Evolutionary conservation across 2,888 invertebrate genomes (phyloP).

Genomic region (Isotomurus palustris): DNA sequence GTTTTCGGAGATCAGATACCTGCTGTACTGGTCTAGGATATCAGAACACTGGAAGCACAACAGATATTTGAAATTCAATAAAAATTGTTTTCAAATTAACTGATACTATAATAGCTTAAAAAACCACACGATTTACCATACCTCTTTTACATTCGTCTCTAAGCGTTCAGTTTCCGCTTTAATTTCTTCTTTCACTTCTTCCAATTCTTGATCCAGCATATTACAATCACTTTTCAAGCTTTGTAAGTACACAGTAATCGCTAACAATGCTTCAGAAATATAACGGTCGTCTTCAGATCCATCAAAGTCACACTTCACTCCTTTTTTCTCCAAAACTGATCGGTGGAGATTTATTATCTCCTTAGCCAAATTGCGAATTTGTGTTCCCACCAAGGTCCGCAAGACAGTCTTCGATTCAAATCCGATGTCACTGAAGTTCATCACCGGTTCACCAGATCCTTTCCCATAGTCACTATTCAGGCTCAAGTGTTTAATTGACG

Average conservation of each 20-base stretch:
- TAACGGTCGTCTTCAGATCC: background rate
- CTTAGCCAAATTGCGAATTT: slow-evolving; percentile 17
- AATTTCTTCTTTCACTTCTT: slow-evolving; percentile 11
- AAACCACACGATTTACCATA: background rate
- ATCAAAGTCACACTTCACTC: background rate
- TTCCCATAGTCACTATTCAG: too few relatives aligned
- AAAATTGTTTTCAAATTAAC: background rate
- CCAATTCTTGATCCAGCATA: slow-evolving; percentile 13
- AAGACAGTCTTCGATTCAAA: slow-evolving; percentile 15
- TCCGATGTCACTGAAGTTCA: slow-evolving; percentile 17
- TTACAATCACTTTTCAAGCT: slow-evolving; percentile 7
- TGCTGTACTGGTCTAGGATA: too few relatives aligned
- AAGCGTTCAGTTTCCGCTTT: background rate
- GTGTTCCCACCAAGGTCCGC: slow-evolving; percentile 15
- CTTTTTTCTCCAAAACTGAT: slow-evolving; percentile 11
- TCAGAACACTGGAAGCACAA: too few relatives aligned
- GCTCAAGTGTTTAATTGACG: background rate
- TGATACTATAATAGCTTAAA: background rate
- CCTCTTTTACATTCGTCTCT: background rate
- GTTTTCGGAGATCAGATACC: too few relatives aligned
- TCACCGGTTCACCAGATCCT: too few relatives aligned
- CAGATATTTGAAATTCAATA: too few relatives aligned
- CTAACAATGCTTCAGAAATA: background rate
- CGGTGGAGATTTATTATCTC: slow-evolving; percentile 13
- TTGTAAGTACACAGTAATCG: background rate